Base-by-base conservation (phyloP, 2,113 vertebrate species). In the Lophius piscatorius region DNA sequence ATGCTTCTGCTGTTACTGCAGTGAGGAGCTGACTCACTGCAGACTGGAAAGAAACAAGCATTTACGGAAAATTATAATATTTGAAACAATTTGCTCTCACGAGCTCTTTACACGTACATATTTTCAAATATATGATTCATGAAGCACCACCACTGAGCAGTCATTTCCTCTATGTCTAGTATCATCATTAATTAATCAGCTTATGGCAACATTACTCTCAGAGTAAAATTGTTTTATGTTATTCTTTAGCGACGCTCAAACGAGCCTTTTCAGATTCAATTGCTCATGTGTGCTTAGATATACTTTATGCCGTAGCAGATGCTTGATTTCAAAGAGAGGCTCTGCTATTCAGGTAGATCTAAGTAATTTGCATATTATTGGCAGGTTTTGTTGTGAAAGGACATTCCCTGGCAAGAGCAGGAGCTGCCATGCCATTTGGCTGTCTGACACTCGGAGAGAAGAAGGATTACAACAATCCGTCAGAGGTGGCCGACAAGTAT, bases 391-490 rank as follows among this genome's bases (percentile, higher is more conserved):
- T 81, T 82, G 65, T 52, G 67, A 48, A 41, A 61, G 62, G 67
- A 62, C 29, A 31, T 42, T 76, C 69, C 75, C 72, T 54, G 71
- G 70, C 46, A 86, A 93, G 92, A 87, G 92, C 87, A 83, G 87
- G 82, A 88, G 92, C 78, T 94, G 96, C 94, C 89, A 99, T 99
- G 97, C 96, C 96, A 90, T 99, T 99, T 95, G 95, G 97, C 90
- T 99, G 97, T 86, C 94, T 99, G 86, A 98, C 96, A 31, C 93
- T 98, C 74, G 95, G 96, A 28, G 94, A 98, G 85, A 98, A 98
- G 92, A 98, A 99, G 94, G 96, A 99, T 92, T 99, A 99, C 83
- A 98, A 95, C 89, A 96, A 94, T 86, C 96, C 97, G 17, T 94
- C 95, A 12, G 97, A 99, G 83, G 95, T 99, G 87, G 94, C 94